Conservation (phyloP, 2,888 invertebrate genomes). For the Lacanobia oleracea region DNA sequence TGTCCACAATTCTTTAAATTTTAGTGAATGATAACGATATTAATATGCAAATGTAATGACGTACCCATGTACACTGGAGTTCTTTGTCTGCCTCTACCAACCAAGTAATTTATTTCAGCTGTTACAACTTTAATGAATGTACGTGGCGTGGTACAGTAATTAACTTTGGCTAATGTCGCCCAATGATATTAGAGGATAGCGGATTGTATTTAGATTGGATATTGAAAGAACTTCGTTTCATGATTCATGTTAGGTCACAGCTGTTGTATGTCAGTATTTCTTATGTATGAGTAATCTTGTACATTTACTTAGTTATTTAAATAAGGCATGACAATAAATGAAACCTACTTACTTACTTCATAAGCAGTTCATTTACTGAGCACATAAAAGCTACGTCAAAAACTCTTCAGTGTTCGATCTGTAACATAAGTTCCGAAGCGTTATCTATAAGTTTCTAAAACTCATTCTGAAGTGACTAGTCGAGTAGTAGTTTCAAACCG, state of each 20-base stretch:
- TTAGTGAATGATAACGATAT: constrained; percentile 1
- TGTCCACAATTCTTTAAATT: not conserved
- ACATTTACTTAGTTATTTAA: too few relatives aligned
- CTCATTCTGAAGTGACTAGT: too few relatives aligned
- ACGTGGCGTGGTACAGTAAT: constrained; percentile 21
- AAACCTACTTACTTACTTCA: not conserved
- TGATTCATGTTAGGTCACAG: not conserved
- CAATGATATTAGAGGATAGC: constrained; percentile 31
- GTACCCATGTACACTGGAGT: not conserved
- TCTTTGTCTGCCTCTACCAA: constrained; percentile 13
- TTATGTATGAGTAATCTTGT: not conserved
- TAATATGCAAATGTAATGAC: constrained; percentile 22
- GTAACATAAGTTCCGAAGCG: too few relatives aligned
- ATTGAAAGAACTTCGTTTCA: constrained; percentile 12
- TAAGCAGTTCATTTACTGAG: too few relatives aligned
- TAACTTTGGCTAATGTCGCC: constrained; percentile 35
- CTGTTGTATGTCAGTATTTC: not conserved
- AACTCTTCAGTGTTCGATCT: too few relatives aligned
- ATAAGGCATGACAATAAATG: too few relatives aligned
- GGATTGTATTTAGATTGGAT: constrained; percentile 23
- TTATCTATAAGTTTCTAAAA: too few relatives aligned
- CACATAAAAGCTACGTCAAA: too few relatives aligned
- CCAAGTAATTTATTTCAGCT: constrained; percentile 27
- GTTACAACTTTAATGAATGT: constrained; percentile 20
- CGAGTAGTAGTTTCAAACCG: too few relatives aligned